These are phyloP conservation scores for Salvelinus sp. DNA, from an alignment of 2,113 vertebrate species.

Conservation along the genomic window DNA sequence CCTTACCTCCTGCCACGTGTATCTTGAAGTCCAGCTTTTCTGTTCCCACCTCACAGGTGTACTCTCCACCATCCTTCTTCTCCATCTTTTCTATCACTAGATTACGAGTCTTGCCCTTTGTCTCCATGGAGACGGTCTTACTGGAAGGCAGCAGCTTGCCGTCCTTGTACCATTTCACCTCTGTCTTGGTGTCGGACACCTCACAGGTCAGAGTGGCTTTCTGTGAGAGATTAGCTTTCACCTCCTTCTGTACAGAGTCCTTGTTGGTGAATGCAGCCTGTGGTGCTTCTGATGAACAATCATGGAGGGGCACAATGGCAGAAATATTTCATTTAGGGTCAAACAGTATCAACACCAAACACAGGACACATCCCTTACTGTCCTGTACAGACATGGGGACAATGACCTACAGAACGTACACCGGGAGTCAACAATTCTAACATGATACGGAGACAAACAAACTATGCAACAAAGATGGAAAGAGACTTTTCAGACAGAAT, in stretches of 20 bases:
- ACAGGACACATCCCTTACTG: no score
- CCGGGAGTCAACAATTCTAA: no score
- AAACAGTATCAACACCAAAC: no score
- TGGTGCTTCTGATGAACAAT: constrained; percentile 34
- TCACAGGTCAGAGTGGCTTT: constrained; percentile 76
- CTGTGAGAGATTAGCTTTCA: constrained; percentile 68
- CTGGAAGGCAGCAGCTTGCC: constrained; percentile 75
- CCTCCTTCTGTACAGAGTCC: constrained; percentile 75
- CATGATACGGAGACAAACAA: background rate
- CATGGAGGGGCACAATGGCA: constrained; percentile 3
- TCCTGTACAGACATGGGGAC: no score
- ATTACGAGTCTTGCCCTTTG: constrained; percentile 64
- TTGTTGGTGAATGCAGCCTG: constrained; percentile 72
- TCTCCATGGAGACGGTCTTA: constrained; percentile 67
- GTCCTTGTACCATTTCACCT: constrained; percentile 86
- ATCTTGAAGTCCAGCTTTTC: constrained; percentile 79
- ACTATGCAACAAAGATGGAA: background rate
- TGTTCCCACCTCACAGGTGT: constrained; percentile 76
- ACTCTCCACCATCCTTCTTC: constrained; percentile 81
- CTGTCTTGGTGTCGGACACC: constrained; percentile 71
- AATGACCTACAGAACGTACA: background rate
- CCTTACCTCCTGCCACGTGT: constrained; percentile 38
- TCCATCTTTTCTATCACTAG: constrained; percentile 79
- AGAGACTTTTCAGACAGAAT: background rate
- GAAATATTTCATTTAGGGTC: background rate